Evolutionary conservation across 2,797 vertebrate species (phyloP).

Genomic region (Sternotherus odoratus): DNA sequence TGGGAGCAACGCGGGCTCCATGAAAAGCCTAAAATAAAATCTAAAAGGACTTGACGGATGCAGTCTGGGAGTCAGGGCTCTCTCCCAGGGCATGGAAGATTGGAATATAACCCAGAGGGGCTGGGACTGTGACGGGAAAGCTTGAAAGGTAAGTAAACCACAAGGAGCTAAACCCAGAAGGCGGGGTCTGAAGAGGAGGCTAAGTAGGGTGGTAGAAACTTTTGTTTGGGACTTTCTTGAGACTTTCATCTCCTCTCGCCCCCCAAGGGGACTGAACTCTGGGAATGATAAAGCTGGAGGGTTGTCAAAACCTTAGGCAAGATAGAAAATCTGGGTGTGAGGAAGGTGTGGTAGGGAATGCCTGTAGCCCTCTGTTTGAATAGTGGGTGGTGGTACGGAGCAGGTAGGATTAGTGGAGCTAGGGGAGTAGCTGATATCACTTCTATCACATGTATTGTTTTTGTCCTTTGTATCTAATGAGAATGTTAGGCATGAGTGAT

Average conservation of each 20-base stretch:
- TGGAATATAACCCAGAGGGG: neutral
- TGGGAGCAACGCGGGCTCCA: neutral
- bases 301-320: neutral
- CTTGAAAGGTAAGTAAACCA: neutral
- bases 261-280: neutral
- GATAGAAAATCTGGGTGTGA: neutral
- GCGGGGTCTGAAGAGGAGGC: neutral
- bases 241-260: no score
- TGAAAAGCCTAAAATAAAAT: neutral
- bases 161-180: neutral
- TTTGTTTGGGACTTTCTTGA: neutral
- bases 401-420: neutral
- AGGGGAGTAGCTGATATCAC: fast-evolving
- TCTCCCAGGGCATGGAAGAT: fast-evolving
- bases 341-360: neutral
- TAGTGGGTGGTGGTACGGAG: neutral
- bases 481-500: neutral
- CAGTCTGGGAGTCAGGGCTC: neutral
- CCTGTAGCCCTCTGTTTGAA: neutral
- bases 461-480: neutral
- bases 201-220: neutral
- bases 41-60: neutral
- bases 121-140: neutral
- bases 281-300: neutral
- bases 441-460: neutral